These are phyloP conservation scores for Sinhomidia bicolor DNA, from an alignment of 2,888 invertebrate genomes.

Conservation along the genomic window DNA sequence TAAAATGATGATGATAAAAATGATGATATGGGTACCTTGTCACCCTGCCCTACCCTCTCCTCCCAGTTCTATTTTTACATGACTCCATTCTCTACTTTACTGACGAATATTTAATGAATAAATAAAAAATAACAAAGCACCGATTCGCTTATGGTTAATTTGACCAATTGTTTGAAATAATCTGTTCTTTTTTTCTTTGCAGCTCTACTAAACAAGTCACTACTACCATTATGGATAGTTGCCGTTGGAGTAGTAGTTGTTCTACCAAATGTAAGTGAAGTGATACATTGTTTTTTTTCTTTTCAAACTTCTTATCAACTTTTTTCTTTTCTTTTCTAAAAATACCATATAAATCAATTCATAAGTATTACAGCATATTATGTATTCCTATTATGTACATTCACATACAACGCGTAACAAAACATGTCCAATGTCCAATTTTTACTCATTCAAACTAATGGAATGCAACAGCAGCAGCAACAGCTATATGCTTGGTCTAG, in stretches of 20 bases:
- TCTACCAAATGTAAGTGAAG: slow-evolving; percentile 80
- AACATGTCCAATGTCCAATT: not conserved
- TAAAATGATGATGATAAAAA: not conserved
- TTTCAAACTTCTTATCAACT: not conserved
- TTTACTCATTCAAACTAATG: slow-evolving; percentile 18
- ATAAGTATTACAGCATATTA: not conserved
- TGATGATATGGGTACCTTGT: slow-evolving; percentile 11
- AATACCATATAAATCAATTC: slow-evolving; percentile 14
- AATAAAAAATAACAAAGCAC: not conserved
- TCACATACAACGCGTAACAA: not conserved
- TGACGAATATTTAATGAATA: not conserved
- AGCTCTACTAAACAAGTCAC: slow-evolving; percentile 80
- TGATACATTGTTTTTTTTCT: not conserved
- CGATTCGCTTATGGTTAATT: slow-evolving; percentile 37
- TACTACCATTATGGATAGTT: slow-evolving; percentile 80
- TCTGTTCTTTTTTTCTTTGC: slow-evolving; percentile 67
- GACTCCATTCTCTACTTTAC: not conserved
- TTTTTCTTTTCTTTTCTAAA: slow-evolving; percentile 27
- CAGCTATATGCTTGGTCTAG: too few relatives aligned
- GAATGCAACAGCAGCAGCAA: not conserved
- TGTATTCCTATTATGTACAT: too few relatives aligned
- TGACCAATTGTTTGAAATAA: slow-evolving; percentile 59
- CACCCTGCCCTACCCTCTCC: slow-evolving; percentile 43
- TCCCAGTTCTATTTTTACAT: slow-evolving; percentile 18
- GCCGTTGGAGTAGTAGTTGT: slow-evolving; percentile 80